Conservation (phyloP, 1,140 invertebrate genomes). For the Medauroidea extradentata region DNA sequence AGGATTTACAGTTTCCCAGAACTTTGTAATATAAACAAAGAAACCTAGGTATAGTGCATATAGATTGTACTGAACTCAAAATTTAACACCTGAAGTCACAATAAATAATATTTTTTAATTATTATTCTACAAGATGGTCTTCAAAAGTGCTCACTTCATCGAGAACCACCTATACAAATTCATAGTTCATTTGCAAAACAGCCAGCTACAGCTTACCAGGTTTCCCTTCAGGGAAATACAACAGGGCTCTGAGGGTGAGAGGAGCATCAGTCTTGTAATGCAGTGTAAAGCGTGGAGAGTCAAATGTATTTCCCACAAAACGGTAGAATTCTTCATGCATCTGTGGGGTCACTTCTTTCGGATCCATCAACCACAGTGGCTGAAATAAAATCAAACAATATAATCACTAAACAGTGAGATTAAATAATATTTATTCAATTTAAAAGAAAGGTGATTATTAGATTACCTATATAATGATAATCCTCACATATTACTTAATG, state of each 20-base stretch:
- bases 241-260: constrained; percentile 80
- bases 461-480: not conserved
- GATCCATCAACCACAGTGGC: constrained; percentile 90
- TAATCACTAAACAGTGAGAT: not conserved
- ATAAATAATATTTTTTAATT: no score
- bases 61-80: no score
- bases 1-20: no score
- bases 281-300: constrained; percentile 75
- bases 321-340: constrained; percentile 90
- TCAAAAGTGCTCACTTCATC: no score
- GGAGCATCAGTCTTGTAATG: constrained; percentile 89
- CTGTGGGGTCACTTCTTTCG: constrained; percentile 78
- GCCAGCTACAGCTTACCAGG: no score
- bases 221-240: constrained; percentile 91
- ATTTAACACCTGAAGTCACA: no score
- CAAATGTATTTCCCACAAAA: constrained; percentile 80
- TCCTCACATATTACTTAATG: not conserved
- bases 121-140: no score
- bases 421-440: not conserved
- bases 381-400: constrained; percentile 44
- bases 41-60: no score
- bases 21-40: no score
- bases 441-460: no score
- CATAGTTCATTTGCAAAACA: no score
- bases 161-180: no score